Evolutionary conservation across 2,888 invertebrate species (phyloP).

Genomic region (Ernsta delagoae): DNA sequence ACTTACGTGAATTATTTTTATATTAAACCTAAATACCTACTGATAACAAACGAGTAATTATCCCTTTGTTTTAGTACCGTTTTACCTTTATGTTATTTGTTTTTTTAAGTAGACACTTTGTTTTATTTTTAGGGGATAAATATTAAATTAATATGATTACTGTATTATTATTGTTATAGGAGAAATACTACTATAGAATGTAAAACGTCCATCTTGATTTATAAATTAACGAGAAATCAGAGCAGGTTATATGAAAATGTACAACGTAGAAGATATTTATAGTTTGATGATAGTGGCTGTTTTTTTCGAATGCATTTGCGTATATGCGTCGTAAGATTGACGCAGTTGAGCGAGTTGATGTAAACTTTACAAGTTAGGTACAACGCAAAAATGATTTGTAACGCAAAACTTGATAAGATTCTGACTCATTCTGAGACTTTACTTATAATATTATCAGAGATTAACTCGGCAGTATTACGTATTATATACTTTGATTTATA

Average conservation of each 20-base stretch:
- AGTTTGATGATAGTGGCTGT: constrained; percentile 3
- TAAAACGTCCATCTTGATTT: not conserved
- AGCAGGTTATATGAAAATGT: constrained; percentile 1
- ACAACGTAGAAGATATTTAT: constrained; percentile 15
- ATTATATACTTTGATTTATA: no score
- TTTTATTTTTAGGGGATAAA: no score
- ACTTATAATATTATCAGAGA: not conserved
- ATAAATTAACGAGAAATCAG: not conserved
- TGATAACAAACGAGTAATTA: constrained; percentile 23
- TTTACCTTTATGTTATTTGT: no score
- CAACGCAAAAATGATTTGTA: constrained; percentile 3
- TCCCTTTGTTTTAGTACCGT: no score
- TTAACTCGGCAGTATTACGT: not conserved
- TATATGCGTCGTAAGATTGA: constrained; percentile 15
- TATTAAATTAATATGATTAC: no score
- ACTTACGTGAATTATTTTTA: constrained; percentile 37
- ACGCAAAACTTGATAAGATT: constrained; percentile 17
- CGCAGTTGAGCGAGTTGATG: constrained; percentile 2
- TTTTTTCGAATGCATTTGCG: constrained; percentile 19
- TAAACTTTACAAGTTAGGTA: not conserved
- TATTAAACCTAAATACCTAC: not conserved
- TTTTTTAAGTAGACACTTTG: no score
- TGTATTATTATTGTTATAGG: no score
- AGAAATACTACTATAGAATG: not conserved
- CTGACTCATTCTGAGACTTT: constrained; percentile 13